Evolutionary conservation across 2,797 vertebrate species (phyloP).

Genomic region (Smutsia gigantea): DNA sequence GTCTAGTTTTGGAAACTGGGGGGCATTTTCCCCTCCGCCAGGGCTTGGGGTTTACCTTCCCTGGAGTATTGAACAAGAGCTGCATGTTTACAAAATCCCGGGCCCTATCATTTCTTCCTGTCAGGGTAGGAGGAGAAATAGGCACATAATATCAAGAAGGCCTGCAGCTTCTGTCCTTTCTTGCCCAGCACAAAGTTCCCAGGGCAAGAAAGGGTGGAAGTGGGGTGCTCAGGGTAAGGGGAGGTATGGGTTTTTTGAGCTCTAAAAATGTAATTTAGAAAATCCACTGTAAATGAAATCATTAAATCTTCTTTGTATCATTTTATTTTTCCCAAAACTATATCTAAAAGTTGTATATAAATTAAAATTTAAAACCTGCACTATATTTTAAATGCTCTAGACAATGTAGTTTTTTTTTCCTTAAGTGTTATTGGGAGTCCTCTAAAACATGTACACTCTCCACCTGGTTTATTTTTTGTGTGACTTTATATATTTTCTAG

Average conservation of each 20-base stretch:
- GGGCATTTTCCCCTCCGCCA: background rate
- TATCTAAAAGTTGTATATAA: background rate
- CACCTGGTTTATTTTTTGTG: background rate
- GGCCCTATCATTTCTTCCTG: background rate
- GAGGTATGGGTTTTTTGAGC: background rate
- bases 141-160: background rate
- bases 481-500: background rate
- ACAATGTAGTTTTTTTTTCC: background rate
- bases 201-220: background rate
- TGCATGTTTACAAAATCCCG: slow-evolving; percentile 43
- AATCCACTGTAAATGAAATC: background rate
- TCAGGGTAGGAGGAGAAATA: background rate
- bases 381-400: background rate
- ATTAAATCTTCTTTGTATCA: background rate
- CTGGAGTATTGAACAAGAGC: slow-evolving; percentile 34
- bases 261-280: background rate
- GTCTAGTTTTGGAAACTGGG: slow-evolving; percentile 43
- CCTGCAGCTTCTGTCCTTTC: background rate
- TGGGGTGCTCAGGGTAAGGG: accelerated
- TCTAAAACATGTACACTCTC: background rate
- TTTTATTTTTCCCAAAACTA: background rate
- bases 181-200: background rate
- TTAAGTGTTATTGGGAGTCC: background rate
- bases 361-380: background rate
- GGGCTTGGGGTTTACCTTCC: slow-evolving; percentile 17